These are phyloP conservation scores for Eptesicus fuscus DNA, from an alignment of 2,113 vertebrate genomes.

Conservation along the genomic window DNA sequence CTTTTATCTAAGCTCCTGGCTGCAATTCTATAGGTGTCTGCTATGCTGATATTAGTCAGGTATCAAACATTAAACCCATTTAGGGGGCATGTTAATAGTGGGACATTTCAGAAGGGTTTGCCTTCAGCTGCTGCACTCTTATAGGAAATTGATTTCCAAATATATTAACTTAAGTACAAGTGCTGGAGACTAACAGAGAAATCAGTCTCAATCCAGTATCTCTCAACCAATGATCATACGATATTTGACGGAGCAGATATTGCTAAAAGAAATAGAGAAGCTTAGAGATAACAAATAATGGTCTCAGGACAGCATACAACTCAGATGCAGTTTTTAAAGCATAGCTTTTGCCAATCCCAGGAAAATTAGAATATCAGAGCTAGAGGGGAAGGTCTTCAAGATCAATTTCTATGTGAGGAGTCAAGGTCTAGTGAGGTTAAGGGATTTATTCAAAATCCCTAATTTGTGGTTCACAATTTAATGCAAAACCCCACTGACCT, in stretches of 20 bases:
- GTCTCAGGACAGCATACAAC: not conserved
- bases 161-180: not conserved
- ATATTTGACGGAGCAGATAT: not conserved
- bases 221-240: constrained; percentile 35
- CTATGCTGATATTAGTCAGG: not conserved
- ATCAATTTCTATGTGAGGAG: not conserved
- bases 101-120: constrained; percentile 32
- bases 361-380: constrained; percentile 16
- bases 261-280: constrained; percentile 1
- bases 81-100: not conserved
- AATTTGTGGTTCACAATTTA: not conserved
- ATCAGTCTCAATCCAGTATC: constrained; percentile 20
- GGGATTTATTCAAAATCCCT: constrained; percentile 15
- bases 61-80: constrained; percentile 2
- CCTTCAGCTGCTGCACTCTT: not conserved
- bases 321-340: not conserved
- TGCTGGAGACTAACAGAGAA: constrained; percentile 13
- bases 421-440: constrained; percentile 15
- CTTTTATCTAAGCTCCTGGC: not conserved
- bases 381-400: not conserved
- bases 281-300: constrained; percentile 19
- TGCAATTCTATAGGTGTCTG: not conserved
- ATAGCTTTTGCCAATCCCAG: not conserved
- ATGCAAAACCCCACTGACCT: not conserved
- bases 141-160: constrained; percentile 28